phyloP scores from a whole-genome alignment of 1,140 invertebrate genomes.

The Armadillidium nasatum region DNA sequence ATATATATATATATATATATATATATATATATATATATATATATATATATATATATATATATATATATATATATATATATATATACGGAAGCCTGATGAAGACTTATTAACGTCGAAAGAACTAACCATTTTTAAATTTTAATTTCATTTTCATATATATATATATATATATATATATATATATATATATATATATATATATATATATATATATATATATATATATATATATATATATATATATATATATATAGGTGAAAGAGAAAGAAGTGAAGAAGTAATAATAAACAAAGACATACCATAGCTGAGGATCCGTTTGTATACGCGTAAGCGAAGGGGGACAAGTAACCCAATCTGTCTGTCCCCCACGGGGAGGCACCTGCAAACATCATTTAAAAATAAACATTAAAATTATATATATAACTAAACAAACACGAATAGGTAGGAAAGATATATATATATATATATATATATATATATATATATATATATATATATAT shows the following conservation, averaged over 20 bases:
- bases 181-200: conserved; percentile 15
- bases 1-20: too few relatives aligned
- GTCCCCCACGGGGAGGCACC: conserved; percentile 38
- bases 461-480: too few relatives aligned
- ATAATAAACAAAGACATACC: conserved; percentile 29
- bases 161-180: conserved; percentile 4
- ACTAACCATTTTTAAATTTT: too few relatives aligned
- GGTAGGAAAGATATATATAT: too few relatives aligned
- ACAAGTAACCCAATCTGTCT: conserved; percentile 40
- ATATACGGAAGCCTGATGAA: too few relatives aligned
- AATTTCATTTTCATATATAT: too few relatives aligned
- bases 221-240: neutral
- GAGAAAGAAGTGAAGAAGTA: neutral
- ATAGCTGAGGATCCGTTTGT: conserved; percentile 43
- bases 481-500: too few relatives aligned
- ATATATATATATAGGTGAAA: neutral
- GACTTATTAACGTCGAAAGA: too few relatives aligned
- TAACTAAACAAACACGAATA: neutral
- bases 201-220: neutral
- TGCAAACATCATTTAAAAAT: conserved; percentile 17
- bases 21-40: too few relatives aligned
- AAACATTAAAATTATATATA: neutral
- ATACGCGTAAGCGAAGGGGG: conserved; percentile 43
- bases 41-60: too few relatives aligned
- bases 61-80: too few relatives aligned